phyloP scores from a whole-genome alignment of 2,113 vertebrate genomes.

The Chionomys nivalis region DNA sequence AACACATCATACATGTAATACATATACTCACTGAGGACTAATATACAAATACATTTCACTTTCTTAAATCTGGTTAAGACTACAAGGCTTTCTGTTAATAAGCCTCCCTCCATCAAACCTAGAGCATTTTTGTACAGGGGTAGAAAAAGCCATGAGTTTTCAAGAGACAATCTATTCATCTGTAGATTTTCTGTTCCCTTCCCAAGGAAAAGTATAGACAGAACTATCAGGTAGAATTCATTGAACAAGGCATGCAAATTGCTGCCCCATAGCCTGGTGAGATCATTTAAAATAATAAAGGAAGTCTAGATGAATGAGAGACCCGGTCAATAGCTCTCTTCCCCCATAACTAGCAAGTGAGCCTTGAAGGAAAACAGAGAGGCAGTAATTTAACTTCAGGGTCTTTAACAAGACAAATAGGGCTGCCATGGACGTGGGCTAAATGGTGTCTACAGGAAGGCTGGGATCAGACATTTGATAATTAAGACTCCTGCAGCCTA shows the following conservation, averaged over 20 bases:
- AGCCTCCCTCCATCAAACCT: slow-evolving; percentile 72
- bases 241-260: slow-evolving; percentile 86
- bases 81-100: slow-evolving; percentile 58
- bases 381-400: slow-evolving; percentile 77
- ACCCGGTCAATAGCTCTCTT: slow-evolving; percentile 87
- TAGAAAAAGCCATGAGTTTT: slow-evolving; percentile 74
- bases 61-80: slow-evolving; percentile 46
- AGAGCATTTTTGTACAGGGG: slow-evolving; percentile 73
- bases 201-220: slow-evolving; percentile 81
- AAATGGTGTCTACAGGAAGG: slow-evolving; percentile 66
- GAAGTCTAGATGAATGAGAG: slow-evolving; percentile 83
- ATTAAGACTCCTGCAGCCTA: slow-evolving; percentile 14
- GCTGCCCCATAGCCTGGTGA: slow-evolving; percentile 79
- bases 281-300: slow-evolving; percentile 87
- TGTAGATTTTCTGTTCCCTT: slow-evolving; percentile 78
- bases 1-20: neutral
- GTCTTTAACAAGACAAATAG: slow-evolving; percentile 80
- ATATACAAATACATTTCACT: neutral
- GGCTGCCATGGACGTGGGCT: slow-evolving; percentile 68
- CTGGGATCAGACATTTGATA: slow-evolving; percentile 68
- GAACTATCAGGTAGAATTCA: slow-evolving; percentile 83
- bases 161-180: slow-evolving; percentile 72
- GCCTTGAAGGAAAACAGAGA: slow-evolving; percentile 78
- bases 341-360: slow-evolving; percentile 78
- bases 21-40: neutral